phyloP scores from a whole-genome alignment of 30 jellyfish, hydroid and myxozoan species.

The Aurelia sp. region DNA sequence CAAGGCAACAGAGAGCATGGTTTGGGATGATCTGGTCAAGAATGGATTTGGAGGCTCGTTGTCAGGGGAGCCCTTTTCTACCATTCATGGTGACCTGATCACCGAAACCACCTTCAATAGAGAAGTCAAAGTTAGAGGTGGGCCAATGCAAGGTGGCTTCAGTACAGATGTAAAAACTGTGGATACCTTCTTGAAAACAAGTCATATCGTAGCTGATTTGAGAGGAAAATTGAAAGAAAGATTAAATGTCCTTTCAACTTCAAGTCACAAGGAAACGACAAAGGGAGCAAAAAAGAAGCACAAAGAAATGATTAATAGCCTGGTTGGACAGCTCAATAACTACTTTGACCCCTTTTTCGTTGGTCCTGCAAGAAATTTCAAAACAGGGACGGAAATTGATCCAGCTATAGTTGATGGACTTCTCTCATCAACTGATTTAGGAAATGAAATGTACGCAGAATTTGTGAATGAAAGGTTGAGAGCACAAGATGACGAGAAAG shows the following conservation, averaged over 20 bases:
- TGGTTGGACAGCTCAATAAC: slow-evolving; percentile 52
- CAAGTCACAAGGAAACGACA: slow-evolving; percentile 52
- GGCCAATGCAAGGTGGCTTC: slow-evolving; percentile 67
- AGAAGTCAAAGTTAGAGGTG: slow-evolving; percentile 68
- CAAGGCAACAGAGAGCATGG: slow-evolving; percentile 6
- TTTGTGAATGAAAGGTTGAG: slow-evolving; percentile 27
- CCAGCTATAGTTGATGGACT: slow-evolving; percentile 36
- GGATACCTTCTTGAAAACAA: slow-evolving; percentile 47
- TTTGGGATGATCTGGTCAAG: slow-evolving; percentile 48
- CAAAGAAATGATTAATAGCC: slow-evolving; percentile 41
- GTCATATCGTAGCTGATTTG: slow-evolving; percentile 23
- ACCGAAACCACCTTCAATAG: slow-evolving; percentile 63
- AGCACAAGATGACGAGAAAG: slow-evolving; percentile 12
- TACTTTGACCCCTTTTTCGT: slow-evolving; percentile 61
- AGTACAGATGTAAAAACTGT: slow-evolving; percentile 37
- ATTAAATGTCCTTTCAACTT: not conserved
- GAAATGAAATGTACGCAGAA: slow-evolving; percentile 27
- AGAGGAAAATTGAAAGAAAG: slow-evolving; percentile 15
- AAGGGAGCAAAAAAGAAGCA: slow-evolving; percentile 32
- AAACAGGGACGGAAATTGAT: slow-evolving; percentile 56
- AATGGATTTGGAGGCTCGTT: slow-evolving; percentile 55
- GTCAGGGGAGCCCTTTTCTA: slow-evolving; percentile 59
- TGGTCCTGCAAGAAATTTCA: slow-evolving; percentile 68
- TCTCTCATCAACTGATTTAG: slow-evolving; percentile 20
- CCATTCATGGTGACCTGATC: slow-evolving; percentile 64